Percentiles rank a stretch among this genome's conserved stretches.
Conservation (phyloP, 2,797 vertebrate genomes). For the Acipenser ruthenus region DNA sequence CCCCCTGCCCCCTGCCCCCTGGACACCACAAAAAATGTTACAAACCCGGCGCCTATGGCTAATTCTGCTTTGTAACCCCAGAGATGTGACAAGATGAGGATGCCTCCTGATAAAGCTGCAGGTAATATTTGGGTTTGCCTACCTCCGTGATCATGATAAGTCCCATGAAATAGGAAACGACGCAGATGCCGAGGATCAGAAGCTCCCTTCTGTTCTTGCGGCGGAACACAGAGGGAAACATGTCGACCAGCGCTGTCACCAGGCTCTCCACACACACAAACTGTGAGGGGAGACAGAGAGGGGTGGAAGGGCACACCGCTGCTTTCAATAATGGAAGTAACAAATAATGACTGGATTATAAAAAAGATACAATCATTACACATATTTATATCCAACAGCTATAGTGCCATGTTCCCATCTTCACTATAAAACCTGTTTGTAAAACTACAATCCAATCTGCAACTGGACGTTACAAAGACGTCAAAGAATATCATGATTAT, state of each 20-base stretch:
- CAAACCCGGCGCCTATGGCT: neutral
- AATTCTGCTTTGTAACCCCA: too few relatives aligned
- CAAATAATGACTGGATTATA: neutral
- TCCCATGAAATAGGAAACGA: slow-evolving; percentile 78
- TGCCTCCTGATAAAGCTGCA: too few relatives aligned
- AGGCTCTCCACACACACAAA: slow-evolving; percentile 94
- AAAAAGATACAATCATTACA: neutral
- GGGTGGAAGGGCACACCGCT: neutral
- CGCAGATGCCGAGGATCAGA: slow-evolving; percentile 75
- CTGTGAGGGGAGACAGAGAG: slow-evolving; percentile 41
- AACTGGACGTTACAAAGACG: too few relatives aligned
- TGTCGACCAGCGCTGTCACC: slow-evolving; percentile 86
- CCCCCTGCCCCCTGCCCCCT: too few relatives aligned
- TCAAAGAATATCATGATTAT: too few relatives aligned
- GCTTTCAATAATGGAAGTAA: slow-evolving; percentile 15
- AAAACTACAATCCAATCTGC: too few relatives aligned
- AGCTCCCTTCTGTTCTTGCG: slow-evolving; percentile 83
- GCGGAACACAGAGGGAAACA: slow-evolving; percentile 81
- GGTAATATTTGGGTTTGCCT: slow-evolving; percentile 6
- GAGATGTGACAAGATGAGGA: too few relatives aligned
- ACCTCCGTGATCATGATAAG: slow-evolving; percentile 95
- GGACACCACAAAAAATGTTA: too few relatives aligned
- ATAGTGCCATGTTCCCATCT: too few relatives aligned
- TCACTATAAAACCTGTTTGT: too few relatives aligned
- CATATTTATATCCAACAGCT: too few relatives aligned